A percentile compares a stretch with the other conserved stretches of the same genome.
These are phyloP conservation scores for Bombus soroeensis DNA, from an alignment of 1,140 invertebrate species.

Conservation along the genomic window DNA sequence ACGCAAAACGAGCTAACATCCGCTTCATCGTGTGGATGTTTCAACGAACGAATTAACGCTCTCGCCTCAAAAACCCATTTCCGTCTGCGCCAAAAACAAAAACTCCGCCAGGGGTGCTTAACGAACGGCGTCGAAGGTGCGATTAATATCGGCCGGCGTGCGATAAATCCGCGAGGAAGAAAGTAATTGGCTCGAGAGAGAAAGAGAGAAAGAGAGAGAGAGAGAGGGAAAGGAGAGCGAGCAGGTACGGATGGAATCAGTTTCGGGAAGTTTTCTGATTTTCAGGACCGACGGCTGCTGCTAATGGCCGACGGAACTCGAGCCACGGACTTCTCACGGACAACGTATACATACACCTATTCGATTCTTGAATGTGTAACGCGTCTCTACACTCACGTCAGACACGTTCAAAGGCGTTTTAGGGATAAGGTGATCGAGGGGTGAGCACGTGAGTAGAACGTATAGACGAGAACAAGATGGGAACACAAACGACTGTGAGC, in stretches of 20 bases:
- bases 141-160: constrained; percentile 27
- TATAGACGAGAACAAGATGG: constrained; percentile 37
- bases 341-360: background rate
- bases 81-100: background rate
- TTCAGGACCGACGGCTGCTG: constrained; percentile 56
- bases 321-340: constrained; percentile 1
- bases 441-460: background rate
- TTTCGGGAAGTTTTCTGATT: constrained; percentile 68
- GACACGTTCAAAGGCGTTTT: background rate
- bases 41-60: background rate
- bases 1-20: background rate
- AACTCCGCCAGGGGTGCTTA: background rate
- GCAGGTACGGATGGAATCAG: constrained; percentile 4
- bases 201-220: too few species aligned
- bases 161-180: constrained; percentile 31
- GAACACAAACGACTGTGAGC: constrained; percentile 45
- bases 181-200: constrained; percentile 46
- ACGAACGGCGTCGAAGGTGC: constrained; percentile 12
- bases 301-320: constrained; percentile 60
- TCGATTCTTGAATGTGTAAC: background rate
- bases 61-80: background rate
- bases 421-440: background rate
- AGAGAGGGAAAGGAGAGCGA: rapidly evolving
- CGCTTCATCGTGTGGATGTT: background rate
- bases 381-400: too few species aligned